phyloP scores from a whole-genome alignment of 2,113 vertebrate species.

The Muntiacus reevesi region DNA sequence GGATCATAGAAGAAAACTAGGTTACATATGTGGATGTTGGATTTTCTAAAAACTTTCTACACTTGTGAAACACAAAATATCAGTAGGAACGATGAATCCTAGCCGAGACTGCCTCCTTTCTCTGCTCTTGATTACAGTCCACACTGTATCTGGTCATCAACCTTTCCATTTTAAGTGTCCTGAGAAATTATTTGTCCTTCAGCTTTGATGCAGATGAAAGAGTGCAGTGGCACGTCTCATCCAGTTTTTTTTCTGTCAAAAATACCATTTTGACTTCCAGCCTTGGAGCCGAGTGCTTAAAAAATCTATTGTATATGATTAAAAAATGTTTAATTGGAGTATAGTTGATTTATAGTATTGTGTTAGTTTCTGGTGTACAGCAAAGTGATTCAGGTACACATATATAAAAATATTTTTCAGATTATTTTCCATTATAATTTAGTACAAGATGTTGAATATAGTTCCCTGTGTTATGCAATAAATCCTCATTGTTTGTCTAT shows the following conservation, averaged over 20 bases:
- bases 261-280: neutral
- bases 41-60: neutral
- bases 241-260: neutral
- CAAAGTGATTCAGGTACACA: neutral
- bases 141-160: neutral
- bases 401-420: neutral
- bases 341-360: neutral
- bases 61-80: neutral
- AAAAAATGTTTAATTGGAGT: neutral
- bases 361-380: neutral
- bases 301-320: neutral
- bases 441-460: neutral
- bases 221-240: neutral
- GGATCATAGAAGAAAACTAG: neutral
- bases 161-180: neutral
- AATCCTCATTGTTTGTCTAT: neutral
- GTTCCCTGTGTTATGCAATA: neutral
- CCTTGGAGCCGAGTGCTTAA: neutral
- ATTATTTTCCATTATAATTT: neutral
- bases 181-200: neutral
- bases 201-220: neutral
- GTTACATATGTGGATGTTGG: neutral
- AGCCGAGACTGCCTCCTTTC: neutral
- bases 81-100: neutral
- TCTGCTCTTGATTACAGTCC: neutral